Evolutionary conservation across 2,797 vertebrate species (phyloP).

Genomic region (Urosaurus nigricauda): DNA sequence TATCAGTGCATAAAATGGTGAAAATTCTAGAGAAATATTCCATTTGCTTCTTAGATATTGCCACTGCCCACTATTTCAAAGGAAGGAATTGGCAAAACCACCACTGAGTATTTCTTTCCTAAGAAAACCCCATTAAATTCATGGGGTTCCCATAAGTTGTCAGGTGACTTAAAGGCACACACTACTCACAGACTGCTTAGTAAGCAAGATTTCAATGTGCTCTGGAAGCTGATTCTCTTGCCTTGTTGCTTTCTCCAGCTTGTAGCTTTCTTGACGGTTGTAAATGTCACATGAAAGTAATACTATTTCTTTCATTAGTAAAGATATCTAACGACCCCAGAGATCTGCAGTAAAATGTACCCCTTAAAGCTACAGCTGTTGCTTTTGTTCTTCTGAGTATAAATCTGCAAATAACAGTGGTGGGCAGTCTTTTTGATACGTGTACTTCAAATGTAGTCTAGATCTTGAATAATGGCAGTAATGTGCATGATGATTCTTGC

Average conservation of each 20-base stretch:
- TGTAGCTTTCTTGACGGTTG: not conserved
- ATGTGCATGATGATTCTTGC: not conserved
- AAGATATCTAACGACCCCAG: constrained; percentile 1
- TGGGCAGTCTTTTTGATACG: not conserved
- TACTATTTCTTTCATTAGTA: not conserved
- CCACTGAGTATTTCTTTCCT: too few relatives aligned
- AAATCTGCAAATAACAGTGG: not conserved
- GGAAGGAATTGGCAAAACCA: too few relatives aligned
- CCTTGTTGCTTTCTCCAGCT: not conserved
- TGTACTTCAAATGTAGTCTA: not conserved
- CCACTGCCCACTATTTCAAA: not conserved
- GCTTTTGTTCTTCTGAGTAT: constrained; percentile 11
- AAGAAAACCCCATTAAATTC: too few relatives aligned
- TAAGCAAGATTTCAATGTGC: not conserved
- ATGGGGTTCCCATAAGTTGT: too few relatives aligned
- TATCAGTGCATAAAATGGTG: not conserved
- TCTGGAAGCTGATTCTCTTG: not conserved
- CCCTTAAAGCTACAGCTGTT: not conserved
- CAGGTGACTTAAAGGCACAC: not conserved
- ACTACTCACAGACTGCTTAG: not conserved
- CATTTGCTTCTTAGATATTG: not conserved
- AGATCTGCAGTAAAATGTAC: not conserved
- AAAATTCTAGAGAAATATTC: not conserved
- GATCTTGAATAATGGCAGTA: not conserved
- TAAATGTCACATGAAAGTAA: not conserved